A percentile compares a stretch with the other conserved stretches of the same genome.
Conservation (phyloP, 2,797 vertebrate genomes). For the Pelodytes ibericus region DNA sequence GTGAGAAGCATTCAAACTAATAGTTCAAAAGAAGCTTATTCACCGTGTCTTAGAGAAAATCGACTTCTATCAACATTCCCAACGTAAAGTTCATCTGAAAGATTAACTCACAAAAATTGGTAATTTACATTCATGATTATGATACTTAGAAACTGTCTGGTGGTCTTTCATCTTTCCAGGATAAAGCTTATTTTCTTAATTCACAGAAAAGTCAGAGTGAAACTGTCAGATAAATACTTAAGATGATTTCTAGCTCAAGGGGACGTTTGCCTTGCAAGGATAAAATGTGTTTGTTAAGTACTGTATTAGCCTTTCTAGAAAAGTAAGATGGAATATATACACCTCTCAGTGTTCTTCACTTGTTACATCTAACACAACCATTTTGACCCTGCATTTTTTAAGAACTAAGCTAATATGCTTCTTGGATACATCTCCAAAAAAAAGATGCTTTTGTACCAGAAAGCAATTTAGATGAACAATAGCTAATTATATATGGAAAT, state of each 20-base stretch:
- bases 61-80: constrained; percentile 21
- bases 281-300: constrained; percentile 61
- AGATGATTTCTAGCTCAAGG: constrained; percentile 67
- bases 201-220: constrained; percentile 58
- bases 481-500: constrained; percentile 63
- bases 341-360: too few relatives aligned
- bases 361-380: constrained; percentile 61
- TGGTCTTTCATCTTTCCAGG: constrained; percentile 56
- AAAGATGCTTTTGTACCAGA: constrained; percentile 63
- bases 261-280: constrained; percentile 60
- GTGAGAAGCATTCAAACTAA: constrained; percentile 23
- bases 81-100: constrained; percentile 21
- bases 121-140: constrained; percentile 48
- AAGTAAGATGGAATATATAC: constrained; percentile 52
- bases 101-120: constrained; percentile 29
- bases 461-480: constrained; percentile 63
- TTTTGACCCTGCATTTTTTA: constrained; percentile 57
- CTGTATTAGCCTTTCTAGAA: constrained; percentile 62
- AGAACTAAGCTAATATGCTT: constrained; percentile 52
- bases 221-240: constrained; percentile 66
- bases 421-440: constrained; percentile 51
- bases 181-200: constrained; percentile 60
- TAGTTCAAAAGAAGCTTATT: constrained; percentile 41
- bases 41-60: constrained; percentile 4
- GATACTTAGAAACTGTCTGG: constrained; percentile 42